A percentile compares a stretch with the other conserved stretches of the same genome.
These are phyloP conservation scores for Elysia chlorotica DNA, from an alignment of 1,140 invertebrate species.

Conservation along the genomic window DNA sequence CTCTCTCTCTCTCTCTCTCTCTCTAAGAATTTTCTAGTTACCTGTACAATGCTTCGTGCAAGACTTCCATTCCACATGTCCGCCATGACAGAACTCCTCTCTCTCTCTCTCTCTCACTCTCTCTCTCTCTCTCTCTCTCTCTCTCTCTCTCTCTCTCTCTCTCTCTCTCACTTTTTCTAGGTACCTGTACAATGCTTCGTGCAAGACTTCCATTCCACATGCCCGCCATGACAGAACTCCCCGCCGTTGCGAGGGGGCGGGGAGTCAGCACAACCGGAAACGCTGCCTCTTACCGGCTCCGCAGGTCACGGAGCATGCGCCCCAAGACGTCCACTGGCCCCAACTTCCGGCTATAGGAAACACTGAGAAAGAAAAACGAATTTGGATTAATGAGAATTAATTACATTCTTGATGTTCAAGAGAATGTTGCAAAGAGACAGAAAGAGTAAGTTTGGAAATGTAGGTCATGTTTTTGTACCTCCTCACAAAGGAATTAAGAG, in stretches of 20 bases:
- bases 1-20: too few species aligned
- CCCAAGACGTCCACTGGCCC: conserved; percentile 49
- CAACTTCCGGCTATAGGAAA: conserved; percentile 49
- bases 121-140: background rate
- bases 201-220: conserved; percentile 37
- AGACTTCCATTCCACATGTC: conserved; percentile 25
- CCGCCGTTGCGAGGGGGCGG: conserved; percentile 47
- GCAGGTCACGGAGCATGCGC: conserved; percentile 47
- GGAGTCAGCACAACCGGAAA: conserved; percentile 46
- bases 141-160: conserved; percentile 7
- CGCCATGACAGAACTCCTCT: conserved; percentile 37
- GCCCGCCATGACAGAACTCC: conserved; percentile 38
- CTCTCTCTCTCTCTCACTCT: conserved; percentile 20
- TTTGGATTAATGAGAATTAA: too few species aligned
- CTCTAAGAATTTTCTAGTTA: too few species aligned
- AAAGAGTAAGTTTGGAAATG: too few species aligned
- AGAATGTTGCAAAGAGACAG: too few species aligned
- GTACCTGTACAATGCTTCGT: conserved; percentile 36
- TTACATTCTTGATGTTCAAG: too few species aligned
- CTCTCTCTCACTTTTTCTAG: conserved; percentile 14
- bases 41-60: too few species aligned
- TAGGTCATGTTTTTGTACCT: too few species aligned
- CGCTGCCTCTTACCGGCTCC: conserved; percentile 44
- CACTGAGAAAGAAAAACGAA: too few species aligned
- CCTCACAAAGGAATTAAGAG: too few species aligned